Evolutionary conservation across 2,888 invertebrate species (phyloP).

Genomic region (Galerucella pusilla): DNA sequence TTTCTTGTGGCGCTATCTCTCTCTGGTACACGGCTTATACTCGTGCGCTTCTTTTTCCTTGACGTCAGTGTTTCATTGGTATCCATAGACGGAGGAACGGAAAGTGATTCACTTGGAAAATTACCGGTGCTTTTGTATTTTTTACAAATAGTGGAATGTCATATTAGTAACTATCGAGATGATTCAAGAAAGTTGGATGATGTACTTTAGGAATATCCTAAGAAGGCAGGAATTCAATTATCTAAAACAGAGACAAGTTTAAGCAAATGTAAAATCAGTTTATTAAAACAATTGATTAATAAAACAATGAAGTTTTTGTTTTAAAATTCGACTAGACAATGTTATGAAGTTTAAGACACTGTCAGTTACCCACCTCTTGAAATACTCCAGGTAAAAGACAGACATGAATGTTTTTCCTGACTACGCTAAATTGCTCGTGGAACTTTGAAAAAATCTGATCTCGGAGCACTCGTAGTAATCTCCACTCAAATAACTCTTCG

Average conservation of each 20-base stretch:
- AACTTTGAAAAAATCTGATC: no score
- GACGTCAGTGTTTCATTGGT: slow-evolving; percentile 65
- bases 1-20: slow-evolving; percentile 58
- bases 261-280: no score
- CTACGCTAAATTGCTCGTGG: no score
- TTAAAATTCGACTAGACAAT: no score
- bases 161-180: slow-evolving; percentile 36
- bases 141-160: slow-evolving; percentile 36
- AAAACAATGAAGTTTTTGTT: no score
- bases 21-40: slow-evolving; percentile 41
- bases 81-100: slow-evolving; percentile 39
- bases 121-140: slow-evolving; percentile 30
- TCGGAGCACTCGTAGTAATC: no score
- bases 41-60: slow-evolving; percentile 57
- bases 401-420: no score
- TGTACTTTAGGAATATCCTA: not conserved
- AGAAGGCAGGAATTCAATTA: not conserved
- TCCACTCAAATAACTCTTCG: no score
- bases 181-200: slow-evolving; percentile 26
- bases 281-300: no score
- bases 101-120: slow-evolving; percentile 41
- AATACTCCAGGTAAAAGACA: no score
- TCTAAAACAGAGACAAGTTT: not conserved
- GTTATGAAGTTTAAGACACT: no score
- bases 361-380: no score